Base-by-base conservation (phyloP, 2,888 invertebrate species). In the Andrena trimmerana region DNA sequence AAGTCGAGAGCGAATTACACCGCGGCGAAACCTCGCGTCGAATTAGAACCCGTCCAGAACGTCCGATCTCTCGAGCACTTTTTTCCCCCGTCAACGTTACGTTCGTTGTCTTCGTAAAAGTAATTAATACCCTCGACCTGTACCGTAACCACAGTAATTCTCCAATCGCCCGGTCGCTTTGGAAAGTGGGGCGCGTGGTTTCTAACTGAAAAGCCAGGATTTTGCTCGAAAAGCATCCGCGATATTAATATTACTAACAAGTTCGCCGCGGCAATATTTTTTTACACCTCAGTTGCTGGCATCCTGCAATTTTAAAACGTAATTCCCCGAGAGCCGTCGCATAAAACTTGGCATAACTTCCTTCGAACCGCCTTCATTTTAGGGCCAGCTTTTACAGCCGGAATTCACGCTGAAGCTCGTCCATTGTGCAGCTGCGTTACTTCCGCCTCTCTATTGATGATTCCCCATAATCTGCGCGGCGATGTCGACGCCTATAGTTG, bases 1-100 rank as follows among this genome's bases (percentile, higher is more conserved):
- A 85, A 85, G 84, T 85, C 78, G 84, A 81, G 85, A 84, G 81
- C 68, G 74, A 81, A 84, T 84, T 84, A 84, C 85, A 74, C 33
- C 75, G 62, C 63, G 36, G 79, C 78, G 78, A 78, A 79, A 69
- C 78, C 77, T 71, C 70, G 52, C 65, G 52, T 74, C 70, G 84
- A 77, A 78, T 71, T 85, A 78, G 77, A 80, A 84, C 68, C 68
- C 31, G 31, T 71, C 59, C 68, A 59, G 75, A 69, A 65, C 62
- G 57, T 75, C 59, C n/a, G 57, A 74, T 62, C 31, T 65, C 48
- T 70, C 48, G 13, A 1, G 33, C 2, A 16, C 42, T 13, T 27
- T 27, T 65, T 16, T 2, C 16, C 13, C 36, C 33, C 50, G 27
- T 20, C 8, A 13, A 29, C 27, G 57, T 33, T 69, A 50, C 50